Evolutionary conservation across 1,140 invertebrate species (phyloP).

Genomic region (Tetraneura akinire): DNA sequence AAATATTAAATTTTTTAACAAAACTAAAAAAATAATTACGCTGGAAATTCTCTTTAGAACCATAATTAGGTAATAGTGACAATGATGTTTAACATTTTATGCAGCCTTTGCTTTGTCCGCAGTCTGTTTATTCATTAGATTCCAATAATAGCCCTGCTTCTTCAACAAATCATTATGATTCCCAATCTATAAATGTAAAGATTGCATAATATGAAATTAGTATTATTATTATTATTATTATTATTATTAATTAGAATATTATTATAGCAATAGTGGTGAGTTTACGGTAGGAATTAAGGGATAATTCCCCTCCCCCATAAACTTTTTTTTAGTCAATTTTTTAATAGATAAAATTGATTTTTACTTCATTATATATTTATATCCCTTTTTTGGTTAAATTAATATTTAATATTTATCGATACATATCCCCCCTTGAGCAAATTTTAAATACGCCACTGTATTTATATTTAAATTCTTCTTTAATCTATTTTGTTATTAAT

Average conservation of each 20-base stretch:
- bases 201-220: neutral
- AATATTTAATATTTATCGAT: no score
- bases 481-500: neutral
- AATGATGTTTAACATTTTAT: neutral
- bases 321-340: no score
- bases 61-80: no score
- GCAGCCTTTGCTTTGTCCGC: slow-evolving; percentile 38
- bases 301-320: no score
- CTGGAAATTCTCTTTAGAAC: no score
- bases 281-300: no score
- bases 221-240: no score
- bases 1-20: no score
- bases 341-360: neutral
- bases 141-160: slow-evolving; percentile 70
- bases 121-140: slow-evolving; percentile 68
- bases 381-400: neutral
- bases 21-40: no score
- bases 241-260: no score
- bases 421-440: neutral
- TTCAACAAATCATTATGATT: slow-evolving; percentile 65
- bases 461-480: neutral
- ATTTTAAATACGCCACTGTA: neutral
- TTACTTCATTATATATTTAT: neutral
- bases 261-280: neutral
- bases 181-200: slow-evolving; percentile 64